Percentiles rank a stretch among this genome's conserved stretches.
phyloP scores from a whole-genome alignment of 2,888 invertebrate genomes.

The Pammene aurita region DNA sequence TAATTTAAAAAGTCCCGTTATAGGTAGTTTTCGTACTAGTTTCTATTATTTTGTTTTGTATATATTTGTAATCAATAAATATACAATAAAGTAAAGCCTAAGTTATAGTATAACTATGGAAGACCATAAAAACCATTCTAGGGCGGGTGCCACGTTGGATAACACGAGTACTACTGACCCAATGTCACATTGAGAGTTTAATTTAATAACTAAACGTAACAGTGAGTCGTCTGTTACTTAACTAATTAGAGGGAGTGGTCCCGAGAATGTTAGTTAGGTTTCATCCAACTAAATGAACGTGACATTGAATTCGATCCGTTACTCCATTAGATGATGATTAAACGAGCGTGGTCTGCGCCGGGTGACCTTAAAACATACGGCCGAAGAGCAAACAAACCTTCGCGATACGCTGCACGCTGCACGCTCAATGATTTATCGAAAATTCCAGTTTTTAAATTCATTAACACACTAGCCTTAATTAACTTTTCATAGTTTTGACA shows the following conservation, averaged over 20 bases:
- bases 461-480: slow-evolving; percentile 17
- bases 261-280: slow-evolving; percentile 28
- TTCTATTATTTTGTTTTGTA: too few relatives aligned
- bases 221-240: slow-evolving; percentile 20
- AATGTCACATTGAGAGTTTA: slow-evolving; percentile 1
- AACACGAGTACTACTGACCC: background rate
- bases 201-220: slow-evolving; percentile 1
- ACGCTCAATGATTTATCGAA: slow-evolving; percentile 11
- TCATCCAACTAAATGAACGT: slow-evolving; percentile 33
- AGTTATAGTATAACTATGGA: too few relatives aligned
- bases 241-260: slow-evolving; percentile 30
- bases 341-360: slow-evolving; percentile 15
- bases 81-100: too few relatives aligned
- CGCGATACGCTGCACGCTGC: slow-evolving; percentile 16
- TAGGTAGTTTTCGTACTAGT: background rate
- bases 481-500: slow-evolving; percentile 1
- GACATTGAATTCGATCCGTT: slow-evolving; percentile 35
- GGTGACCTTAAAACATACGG: slow-evolving; percentile 37
- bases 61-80: too few relatives aligned
- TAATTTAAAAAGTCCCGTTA: slow-evolving; percentile 1
- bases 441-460: slow-evolving; percentile 8
- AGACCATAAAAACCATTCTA: too few relatives aligned
- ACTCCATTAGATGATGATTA: slow-evolving; percentile 30
- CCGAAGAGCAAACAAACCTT: slow-evolving; percentile 39
- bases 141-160: too few relatives aligned